Conservation (phyloP, 2,888 invertebrate species). For the Drosophila barbarae region DNA sequence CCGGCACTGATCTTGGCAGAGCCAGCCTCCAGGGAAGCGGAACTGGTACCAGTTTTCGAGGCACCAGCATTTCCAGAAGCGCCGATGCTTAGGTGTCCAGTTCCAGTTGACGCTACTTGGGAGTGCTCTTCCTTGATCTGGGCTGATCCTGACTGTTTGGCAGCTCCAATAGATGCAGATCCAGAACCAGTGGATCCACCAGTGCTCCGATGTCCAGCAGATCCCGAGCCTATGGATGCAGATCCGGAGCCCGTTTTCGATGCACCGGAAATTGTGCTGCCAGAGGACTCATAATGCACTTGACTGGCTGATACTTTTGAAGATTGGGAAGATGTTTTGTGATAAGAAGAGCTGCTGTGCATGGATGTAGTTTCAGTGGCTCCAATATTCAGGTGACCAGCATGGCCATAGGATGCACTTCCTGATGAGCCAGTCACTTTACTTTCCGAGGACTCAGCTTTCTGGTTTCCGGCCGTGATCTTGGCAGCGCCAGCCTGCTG, state of each 20-base stretch:
- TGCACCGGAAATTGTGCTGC: neutral
- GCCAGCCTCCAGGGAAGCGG: neutral
- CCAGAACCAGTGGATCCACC: neutral
- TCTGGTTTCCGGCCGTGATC: neutral
- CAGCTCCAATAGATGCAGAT: neutral
- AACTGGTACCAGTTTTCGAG: neutral
- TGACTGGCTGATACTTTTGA: neutral
- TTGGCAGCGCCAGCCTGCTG: constrained; percentile 5
- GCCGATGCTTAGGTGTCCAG: neutral
- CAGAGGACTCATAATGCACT: constrained; percentile 2
- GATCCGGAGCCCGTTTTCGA: constrained; percentile 1
- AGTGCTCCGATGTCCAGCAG: neutral
- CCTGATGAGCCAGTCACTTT: constrained; percentile 5
- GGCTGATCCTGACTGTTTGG: neutral
- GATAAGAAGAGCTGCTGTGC: constrained; percentile 5
- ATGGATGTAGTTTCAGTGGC: neutral
- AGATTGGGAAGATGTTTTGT: constrained; percentile 1
- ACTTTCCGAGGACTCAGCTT: neutral
- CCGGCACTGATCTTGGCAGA: constrained; percentile 1
- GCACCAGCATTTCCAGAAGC: neutral
- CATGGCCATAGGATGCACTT: neutral
- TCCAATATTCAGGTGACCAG: neutral
- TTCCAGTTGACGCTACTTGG: neutral
- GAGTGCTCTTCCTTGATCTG: neutral
- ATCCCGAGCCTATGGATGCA: neutral